phyloP scores from a whole-genome alignment of 2,113 vertebrate genomes.

The Xyliphius kryptos region DNA sequence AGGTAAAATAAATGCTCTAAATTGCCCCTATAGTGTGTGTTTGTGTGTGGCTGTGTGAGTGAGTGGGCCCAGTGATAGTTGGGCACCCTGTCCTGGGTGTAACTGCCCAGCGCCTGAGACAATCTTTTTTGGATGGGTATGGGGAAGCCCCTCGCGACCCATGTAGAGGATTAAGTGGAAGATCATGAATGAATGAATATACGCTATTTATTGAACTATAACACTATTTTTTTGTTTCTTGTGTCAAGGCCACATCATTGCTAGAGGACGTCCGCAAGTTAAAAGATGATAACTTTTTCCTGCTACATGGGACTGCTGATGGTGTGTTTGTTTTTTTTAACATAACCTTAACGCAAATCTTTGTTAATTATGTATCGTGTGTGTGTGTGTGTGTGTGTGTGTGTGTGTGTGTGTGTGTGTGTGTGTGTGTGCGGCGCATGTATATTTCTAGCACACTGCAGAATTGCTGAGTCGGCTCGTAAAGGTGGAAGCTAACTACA shows the following conservation, averaged over 20 bases:
- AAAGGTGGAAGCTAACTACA: conserved; percentile 69
- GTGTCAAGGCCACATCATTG: conserved; percentile 65
- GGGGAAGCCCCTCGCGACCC: too few relatives aligned
- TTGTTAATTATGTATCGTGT: conserved; percentile 37
- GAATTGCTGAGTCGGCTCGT: conserved; percentile 71
- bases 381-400: conserved; percentile 39
- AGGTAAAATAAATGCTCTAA: too few relatives aligned
- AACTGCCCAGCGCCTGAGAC: too few relatives aligned
- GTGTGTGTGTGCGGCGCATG: conserved; percentile 55
- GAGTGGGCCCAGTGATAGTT: too few relatives aligned
- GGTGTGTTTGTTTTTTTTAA: conserved; percentile 53
- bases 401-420: conserved; percentile 27
- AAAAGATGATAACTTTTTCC: conserved; percentile 65
- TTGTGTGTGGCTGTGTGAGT: too few relatives aligned
- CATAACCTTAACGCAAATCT: not conserved
- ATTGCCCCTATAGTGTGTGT: too few relatives aligned
- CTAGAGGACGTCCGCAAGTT: conserved; percentile 68
- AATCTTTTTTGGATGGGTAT: too few relatives aligned
- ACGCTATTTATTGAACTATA: not conserved
- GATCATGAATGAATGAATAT: too few relatives aligned
- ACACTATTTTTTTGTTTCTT: not conserved
- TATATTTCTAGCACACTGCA: conserved; percentile 77
- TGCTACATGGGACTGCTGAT: conserved; percentile 74
- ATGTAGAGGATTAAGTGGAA: too few relatives aligned
- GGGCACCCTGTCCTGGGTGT: too few relatives aligned